A percentile compares a stretch with the other conserved stretches of the same genome.
Conservation (phyloP, 2,113 vertebrate species). For the Apodemus sylvaticus region DNA sequence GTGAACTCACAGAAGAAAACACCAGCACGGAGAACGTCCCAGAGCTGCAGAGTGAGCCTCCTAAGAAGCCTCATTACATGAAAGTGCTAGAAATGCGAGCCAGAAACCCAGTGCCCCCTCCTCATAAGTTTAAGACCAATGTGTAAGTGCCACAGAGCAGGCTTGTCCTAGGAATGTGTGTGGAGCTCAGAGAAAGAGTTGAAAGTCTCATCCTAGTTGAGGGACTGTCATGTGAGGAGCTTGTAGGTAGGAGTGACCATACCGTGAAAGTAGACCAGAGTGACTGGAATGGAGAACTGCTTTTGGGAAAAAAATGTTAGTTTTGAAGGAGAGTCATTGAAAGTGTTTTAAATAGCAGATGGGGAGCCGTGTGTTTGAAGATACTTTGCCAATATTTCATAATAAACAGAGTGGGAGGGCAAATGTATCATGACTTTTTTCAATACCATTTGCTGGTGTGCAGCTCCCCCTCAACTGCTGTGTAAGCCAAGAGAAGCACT, state of each 20-base stretch:
- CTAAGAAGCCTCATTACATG: constrained; percentile 88
- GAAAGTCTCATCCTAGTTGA: background rate
- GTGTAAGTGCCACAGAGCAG: constrained; percentile 86
- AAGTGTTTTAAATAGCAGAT: constrained; percentile 33
- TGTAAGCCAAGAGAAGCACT: background rate
- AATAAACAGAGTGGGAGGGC: constrained; percentile 18
- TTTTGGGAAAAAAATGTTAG: constrained; percentile 19
- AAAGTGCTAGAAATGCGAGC: constrained; percentile 90
- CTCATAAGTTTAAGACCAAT: constrained; percentile 91
- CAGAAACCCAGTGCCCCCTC: constrained; percentile 79
- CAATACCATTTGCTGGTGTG: background rate
- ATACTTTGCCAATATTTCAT: background rate
- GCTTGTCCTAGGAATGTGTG: background rate
- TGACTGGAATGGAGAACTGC: background rate
- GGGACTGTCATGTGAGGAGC: background rate
- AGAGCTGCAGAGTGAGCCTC: constrained; percentile 54
- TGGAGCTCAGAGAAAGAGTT: background rate
- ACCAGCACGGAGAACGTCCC: constrained; percentile 70
- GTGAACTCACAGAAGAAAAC: constrained; percentile 65
- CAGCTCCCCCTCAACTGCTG: background rate
- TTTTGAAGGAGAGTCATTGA: background rate
- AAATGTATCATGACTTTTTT: background rate
- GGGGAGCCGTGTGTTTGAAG: constrained; percentile 18
- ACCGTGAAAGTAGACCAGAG: background rate
- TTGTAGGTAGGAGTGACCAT: background rate